These are phyloP conservation scores for Enteromius thamalakanensis DNA, from an alignment of 2,797 vertebrate genomes.

Conservation along the genomic window DNA sequence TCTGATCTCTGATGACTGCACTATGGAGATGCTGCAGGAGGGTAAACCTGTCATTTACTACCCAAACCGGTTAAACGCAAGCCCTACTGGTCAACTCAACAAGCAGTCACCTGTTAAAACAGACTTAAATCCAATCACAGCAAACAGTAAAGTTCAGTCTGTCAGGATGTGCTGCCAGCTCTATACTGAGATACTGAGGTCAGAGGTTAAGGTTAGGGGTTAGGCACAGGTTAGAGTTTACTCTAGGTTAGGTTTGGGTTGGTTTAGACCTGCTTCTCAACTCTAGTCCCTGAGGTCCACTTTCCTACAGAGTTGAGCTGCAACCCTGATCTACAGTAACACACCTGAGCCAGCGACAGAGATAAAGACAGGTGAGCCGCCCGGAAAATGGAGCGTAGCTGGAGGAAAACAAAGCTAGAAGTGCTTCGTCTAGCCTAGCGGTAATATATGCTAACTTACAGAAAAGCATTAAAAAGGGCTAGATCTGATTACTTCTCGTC, in stretches of 20 bases:
- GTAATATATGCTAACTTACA: no score
- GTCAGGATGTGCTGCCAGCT: not conserved
- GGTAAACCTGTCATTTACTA: conserved; percentile 25
- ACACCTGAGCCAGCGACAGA: not conserved
- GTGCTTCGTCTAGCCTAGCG: no score
- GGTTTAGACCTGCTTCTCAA: not conserved
- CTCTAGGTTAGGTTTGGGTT: not conserved
- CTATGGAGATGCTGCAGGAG: conserved; percentile 63
- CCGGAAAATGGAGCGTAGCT: not conserved
- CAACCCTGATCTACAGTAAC: not conserved
- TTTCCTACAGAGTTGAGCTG: not conserved
- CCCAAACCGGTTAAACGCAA: not conserved
- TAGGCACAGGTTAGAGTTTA: not conserved
- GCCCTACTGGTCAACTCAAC: not conserved
- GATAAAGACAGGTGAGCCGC: not conserved
- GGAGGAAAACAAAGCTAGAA: no score
- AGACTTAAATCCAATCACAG: not conserved
- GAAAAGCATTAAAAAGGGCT: no score
- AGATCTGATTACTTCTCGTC: no score
- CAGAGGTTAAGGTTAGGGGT: not conserved
- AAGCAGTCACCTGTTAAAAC: not conserved
- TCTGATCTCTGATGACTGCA: conserved; percentile 77
- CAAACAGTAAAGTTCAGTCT: not conserved
- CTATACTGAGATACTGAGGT: not conserved
- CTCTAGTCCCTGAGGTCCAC: not conserved